These are phyloP conservation scores for Drosophila putrida DNA, from an alignment of 2,888 invertebrate species.

Conservation along the genomic window DNA sequence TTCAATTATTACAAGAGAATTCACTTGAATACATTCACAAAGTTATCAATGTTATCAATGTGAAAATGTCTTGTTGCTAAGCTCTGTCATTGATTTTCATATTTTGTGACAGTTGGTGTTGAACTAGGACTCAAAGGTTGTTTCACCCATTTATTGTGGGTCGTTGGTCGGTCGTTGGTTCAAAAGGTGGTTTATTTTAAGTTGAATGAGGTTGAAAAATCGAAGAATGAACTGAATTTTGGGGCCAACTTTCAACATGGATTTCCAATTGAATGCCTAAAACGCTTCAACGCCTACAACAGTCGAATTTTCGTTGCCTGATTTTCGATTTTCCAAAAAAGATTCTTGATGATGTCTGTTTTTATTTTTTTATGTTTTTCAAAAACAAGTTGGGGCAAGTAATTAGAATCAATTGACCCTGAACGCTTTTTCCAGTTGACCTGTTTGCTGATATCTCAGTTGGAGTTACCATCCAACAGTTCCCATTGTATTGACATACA, in stretches of 20 bases:
- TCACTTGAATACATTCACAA: constrained; percentile 44
- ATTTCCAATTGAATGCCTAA: constrained; percentile 62
- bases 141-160: neutral
- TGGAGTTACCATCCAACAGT: neutral
- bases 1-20: constrained; percentile 52
- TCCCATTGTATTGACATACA: constrained; percentile 25
- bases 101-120: constrained; percentile 11
- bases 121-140: neutral
- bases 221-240: neutral
- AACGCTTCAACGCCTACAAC: constrained; percentile 59
- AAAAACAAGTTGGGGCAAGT: constrained; percentile 54
- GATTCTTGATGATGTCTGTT: constrained; percentile 8
- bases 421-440: constrained; percentile 71
- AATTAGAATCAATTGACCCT: constrained; percentile 74
- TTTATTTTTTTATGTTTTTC: too few species aligned
- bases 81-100: constrained; percentile 7
- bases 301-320: constrained; percentile 14
- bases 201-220: neutral
- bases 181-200: neutral
- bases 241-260: constrained; percentile 1
- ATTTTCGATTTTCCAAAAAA: constrained; percentile 13
- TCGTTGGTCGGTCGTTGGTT: neutral
- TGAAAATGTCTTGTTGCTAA: neutral
- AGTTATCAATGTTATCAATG: constrained; percentile 14
- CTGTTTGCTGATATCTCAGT: constrained; percentile 61